Evolutionary conservation across 2,113 vertebrate species (phyloP), one percentile per base, ranked within the genome.

Genomic region (Coptodon bakossiorum): DNA sequence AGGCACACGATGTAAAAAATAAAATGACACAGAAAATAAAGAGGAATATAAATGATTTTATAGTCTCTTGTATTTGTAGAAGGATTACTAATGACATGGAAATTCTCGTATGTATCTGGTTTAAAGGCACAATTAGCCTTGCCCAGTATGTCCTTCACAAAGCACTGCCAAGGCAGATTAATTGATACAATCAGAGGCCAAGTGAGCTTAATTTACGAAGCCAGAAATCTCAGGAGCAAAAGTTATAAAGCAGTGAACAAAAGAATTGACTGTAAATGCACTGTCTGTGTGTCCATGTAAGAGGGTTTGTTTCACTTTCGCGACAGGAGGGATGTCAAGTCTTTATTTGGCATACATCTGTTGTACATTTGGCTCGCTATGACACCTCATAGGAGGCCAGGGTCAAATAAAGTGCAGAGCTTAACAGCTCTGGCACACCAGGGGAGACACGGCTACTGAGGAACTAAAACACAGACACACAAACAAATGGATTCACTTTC

Each of bases 361-460:
- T 79, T 92, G 89, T 90, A 89, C 86, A 92, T 85, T 90, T 89
- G 87, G 86, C 92, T 92, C 61, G 48, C 80, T 85, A 78, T 63
- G 90, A 92, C 68, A 94, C 86, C 86, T 89, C 90, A 79, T 24
- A 71, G 88, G 81, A 90, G 86, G 83, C 86, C 86, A 43, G 86
- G 92, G 94, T 95, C 90, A 95, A 86, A 91, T 78, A 85, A 92
- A 96, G 94, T 93, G 92, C 93, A 93, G 80, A 76, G 82, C 88
- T 90, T 87, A 91, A 92, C 85, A 87, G 85, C 78, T 54, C 59
- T 85, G 7, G 11, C 84, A 78, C 90, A 83, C 82, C 54, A 45
- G 59, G 79, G 81, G 82, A 85, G 85, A 54, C 24, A 40, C 27
- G 27, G 82, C 79, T 73, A 81, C 56, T 88, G 53, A 13, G 84